Percentiles rank a stretch among this genome's conserved stretches.
These are phyloP conservation scores for Glaucidium brasilianum DNA, from an alignment of 2,113 vertebrate genomes.

Conservation along the genomic window DNA sequence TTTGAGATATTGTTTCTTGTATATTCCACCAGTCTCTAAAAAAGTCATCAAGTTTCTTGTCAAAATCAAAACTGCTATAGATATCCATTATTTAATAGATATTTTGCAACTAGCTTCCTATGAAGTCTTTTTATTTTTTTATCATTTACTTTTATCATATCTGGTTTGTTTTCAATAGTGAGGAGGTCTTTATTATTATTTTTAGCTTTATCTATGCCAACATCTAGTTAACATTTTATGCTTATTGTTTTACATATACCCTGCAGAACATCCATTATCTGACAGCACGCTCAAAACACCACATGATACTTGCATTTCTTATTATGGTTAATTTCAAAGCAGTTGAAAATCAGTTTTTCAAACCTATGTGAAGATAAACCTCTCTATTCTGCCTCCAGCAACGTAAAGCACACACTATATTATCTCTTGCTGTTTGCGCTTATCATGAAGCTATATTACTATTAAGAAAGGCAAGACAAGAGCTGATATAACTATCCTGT, in stretches of 20 bases:
- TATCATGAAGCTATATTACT: neutral
- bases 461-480: neutral
- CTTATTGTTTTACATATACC: neutral
- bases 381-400: neutral
- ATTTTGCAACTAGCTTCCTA: neutral
- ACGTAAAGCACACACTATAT: neutral
- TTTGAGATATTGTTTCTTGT: neutral
- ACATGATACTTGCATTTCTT: neutral
- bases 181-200: neutral
- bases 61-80: neutral
- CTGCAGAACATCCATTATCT: neutral
- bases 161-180: neutral
- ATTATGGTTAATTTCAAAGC: neutral
- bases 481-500: neutral
- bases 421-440: neutral
- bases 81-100: neutral
- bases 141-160: neutral
- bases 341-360: neutral
- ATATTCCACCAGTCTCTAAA: neutral
- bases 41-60: neutral
- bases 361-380: neutral
- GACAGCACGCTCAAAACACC: neutral
- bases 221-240: neutral
- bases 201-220: neutral
- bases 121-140: neutral